Percentiles rank a stretch among this genome's conserved stretches.
Conservation (phyloP, 2,888 invertebrate genomes). For the Chrysolina americana region DNA sequence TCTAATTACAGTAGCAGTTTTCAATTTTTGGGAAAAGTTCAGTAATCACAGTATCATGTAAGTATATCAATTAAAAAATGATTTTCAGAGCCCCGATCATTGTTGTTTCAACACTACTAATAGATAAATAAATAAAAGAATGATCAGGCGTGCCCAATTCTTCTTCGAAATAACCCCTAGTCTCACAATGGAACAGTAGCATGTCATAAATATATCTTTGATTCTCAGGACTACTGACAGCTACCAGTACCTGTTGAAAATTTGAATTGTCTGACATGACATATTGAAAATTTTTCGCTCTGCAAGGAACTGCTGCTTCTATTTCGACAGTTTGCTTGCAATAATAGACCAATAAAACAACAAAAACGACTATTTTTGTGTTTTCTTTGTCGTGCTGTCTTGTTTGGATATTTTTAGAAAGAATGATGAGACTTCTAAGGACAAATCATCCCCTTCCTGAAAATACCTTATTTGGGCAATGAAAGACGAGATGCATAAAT, state of each 20-base stretch:
- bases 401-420: conserved; percentile 42
- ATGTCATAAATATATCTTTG: conserved; percentile 13
- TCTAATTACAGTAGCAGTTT: too few relatives aligned
- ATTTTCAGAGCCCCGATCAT: background rate
- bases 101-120: conserved; percentile 17
- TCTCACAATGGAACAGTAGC: conserved; percentile 19
- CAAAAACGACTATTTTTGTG: conserved; percentile 41
- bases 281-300: conserved; percentile 45
- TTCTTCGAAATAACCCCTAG: conserved; percentile 13
- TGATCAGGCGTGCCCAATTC: conserved; percentile 8
- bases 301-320: conserved; percentile 33
- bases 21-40: background rate
- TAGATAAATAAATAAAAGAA: conserved; percentile 11
- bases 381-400: conserved; percentile 30
- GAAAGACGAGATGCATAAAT: background rate
- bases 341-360: conserved; percentile 44
- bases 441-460: conserved; percentile 37
- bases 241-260: conserved; percentile 43
- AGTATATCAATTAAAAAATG: background rate
- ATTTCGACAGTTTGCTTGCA: conserved; percentile 42
- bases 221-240: conserved; percentile 33
- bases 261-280: conserved; percentile 35
- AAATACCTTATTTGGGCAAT: background rate
- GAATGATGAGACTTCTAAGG: conserved; percentile 39
- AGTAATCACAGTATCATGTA: background rate